Conservation (phyloP, 1,140 invertebrate genomes). For the Drosophila leontia region DNA sequence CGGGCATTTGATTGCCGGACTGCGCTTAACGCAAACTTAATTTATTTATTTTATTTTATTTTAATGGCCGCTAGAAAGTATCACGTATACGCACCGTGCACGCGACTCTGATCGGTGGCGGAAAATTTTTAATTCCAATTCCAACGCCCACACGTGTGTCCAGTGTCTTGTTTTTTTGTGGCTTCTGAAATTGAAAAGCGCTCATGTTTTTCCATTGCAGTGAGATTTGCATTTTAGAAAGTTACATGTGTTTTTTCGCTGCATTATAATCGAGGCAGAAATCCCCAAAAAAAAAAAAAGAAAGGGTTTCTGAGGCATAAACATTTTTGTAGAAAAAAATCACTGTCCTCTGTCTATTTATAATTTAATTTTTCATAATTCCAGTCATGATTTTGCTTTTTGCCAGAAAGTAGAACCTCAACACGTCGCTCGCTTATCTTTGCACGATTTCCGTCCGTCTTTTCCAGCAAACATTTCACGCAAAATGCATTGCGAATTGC, state of each 20-base stretch:
- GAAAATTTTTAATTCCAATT: slow-evolving; percentile 33
- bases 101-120: slow-evolving; percentile 48
- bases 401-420: slow-evolving; percentile 49
- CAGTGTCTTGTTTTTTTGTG: slow-evolving; percentile 23
- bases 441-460: slow-evolving; percentile 48
- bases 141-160: slow-evolving; percentile 69
- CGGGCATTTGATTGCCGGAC: slow-evolving; percentile 45
- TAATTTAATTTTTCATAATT: slow-evolving; percentile 74
- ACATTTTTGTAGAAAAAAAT: slow-evolving; percentile 15
- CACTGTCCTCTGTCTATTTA: slow-evolving; percentile 55
- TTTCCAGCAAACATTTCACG: slow-evolving; percentile 45
- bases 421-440: slow-evolving; percentile 65
- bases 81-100: slow-evolving; percentile 72
- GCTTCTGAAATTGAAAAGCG: slow-evolving; percentile 67
- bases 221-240: slow-evolving; percentile 80
- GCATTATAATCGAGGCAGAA: slow-evolving; percentile 61
- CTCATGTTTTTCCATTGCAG: slow-evolving; percentile 77
- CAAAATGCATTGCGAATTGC: slow-evolving; percentile 50
- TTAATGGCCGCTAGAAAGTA: slow-evolving; percentile 74
- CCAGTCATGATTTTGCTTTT: slow-evolving; percentile 64
- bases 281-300: slow-evolving; percentile 32
- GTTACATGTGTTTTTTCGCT: slow-evolving; percentile 73
- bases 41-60: slow-evolving; percentile 69
- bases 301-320: slow-evolving; percentile 38
- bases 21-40: slow-evolving; percentile 59